Evolutionary conservation across 2,888 invertebrate genomes (phyloP).

Genomic region (Drosophila algonquin): DNA sequence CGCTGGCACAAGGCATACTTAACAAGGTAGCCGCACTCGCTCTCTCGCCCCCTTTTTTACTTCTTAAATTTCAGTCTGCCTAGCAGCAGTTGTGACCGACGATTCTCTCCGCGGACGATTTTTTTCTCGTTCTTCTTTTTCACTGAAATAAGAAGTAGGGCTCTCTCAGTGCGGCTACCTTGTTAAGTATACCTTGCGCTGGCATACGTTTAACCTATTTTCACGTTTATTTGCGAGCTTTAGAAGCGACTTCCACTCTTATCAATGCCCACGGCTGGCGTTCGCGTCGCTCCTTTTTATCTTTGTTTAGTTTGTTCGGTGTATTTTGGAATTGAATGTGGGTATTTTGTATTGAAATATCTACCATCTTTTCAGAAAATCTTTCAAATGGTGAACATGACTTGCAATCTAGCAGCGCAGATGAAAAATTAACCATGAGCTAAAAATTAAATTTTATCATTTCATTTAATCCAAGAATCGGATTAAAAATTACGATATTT

Average conservation of each 20-base stretch:
- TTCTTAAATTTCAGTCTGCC: too few species aligned
- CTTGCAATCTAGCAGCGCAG: not conserved
- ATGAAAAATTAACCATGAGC: not conserved
- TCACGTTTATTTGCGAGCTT: not conserved
- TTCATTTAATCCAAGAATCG: not conserved
- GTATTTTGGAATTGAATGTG: not conserved
- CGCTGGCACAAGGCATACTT: too few species aligned
- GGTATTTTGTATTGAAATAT: not conserved
- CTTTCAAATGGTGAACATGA: not conserved
- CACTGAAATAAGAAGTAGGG: too few species aligned
- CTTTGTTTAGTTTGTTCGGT: not conserved
- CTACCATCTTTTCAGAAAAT: not conserved
- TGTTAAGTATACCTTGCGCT: too few species aligned
- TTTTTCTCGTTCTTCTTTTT: too few species aligned
- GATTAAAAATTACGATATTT: not conserved
- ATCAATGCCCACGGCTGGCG: not conserved
- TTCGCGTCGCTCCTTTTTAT: too few species aligned
- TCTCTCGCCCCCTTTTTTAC: too few species aligned
- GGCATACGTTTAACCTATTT: constrained; percentile 1
- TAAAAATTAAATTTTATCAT: not conserved
- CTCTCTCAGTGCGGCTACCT: too few species aligned
- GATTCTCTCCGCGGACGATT: too few species aligned
- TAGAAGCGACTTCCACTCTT: not conserved
- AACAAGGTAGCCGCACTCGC: too few species aligned
- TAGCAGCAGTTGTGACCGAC: too few species aligned